Conservation (phyloP, 2,888 invertebrate species). For the Alentia gelatinosa region DNA sequence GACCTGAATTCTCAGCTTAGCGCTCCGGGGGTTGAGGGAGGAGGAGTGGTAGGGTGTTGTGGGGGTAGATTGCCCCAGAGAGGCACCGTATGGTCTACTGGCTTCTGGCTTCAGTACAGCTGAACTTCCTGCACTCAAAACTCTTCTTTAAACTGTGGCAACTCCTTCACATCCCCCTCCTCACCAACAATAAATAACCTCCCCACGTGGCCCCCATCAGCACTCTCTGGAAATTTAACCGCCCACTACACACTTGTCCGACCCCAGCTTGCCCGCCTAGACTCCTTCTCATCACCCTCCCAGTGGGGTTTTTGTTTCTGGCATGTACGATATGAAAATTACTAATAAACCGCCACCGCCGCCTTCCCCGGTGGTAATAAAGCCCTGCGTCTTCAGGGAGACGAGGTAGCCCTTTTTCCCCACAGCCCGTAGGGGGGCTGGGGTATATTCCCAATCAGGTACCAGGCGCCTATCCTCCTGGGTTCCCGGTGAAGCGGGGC, state of each 20-base stretch:
- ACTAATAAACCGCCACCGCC: slow-evolving; percentile 15
- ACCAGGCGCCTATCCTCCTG: not conserved
- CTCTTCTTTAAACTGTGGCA: no score
- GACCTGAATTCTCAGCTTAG: not conserved
- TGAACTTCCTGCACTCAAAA: not conserved
- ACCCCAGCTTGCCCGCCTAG: not conserved
- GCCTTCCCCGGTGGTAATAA: not conserved
- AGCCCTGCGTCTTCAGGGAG: not conserved
- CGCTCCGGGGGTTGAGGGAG: not conserved
- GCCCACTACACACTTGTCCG: not conserved
- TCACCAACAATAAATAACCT: no score
- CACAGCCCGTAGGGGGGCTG: not conserved
- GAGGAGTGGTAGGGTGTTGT: not conserved
- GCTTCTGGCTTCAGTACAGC: not conserved
- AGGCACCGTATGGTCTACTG: not conserved
- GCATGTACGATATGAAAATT: slow-evolving; percentile 15
- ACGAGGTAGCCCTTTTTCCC: not conserved
- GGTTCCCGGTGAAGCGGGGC: not conserved
- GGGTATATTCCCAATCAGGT: not conserved
- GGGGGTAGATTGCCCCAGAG: not conserved
- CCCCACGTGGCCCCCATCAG: no score
- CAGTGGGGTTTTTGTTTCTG: not conserved
- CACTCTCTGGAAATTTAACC: not conserved
- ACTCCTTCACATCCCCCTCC: not conserved
- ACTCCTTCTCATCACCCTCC: not conserved